phyloP scores from a whole-genome alignment of 2,888 invertebrate genomes.

The Drosophila fulvimacula region DNA sequence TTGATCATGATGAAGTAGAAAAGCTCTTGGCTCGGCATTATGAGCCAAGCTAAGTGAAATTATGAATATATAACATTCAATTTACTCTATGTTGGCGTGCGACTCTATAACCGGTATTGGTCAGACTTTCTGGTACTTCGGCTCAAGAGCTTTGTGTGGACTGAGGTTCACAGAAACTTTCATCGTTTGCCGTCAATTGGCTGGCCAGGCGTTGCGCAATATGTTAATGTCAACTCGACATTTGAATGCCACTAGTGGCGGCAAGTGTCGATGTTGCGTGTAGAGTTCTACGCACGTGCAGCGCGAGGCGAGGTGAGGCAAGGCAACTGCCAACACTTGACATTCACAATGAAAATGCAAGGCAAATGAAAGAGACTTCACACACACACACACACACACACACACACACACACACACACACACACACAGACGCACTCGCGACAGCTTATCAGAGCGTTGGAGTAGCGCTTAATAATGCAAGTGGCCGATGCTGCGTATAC shows the following conservation, averaged over 20 bases:
- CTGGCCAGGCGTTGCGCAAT: slow-evolving; percentile 19
- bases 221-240: slow-evolving; percentile 69
- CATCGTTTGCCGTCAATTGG: slow-evolving; percentile 27
- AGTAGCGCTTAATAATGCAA: slow-evolving; percentile 73
- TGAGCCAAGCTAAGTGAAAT: not conserved
- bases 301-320: slow-evolving; percentile 61
- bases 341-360: slow-evolving; percentile 73
- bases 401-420: slow-evolving; percentile 8
- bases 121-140: not conserved
- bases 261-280: slow-evolving; percentile 50
- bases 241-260: slow-evolving; percentile 74
- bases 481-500: slow-evolving; percentile 79
- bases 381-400: slow-evolving; percentile 18
- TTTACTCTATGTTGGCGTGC: not conserved
- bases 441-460: slow-evolving; percentile 65
- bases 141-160: not conserved
- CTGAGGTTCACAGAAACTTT: slow-evolving; percentile 26
- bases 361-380: slow-evolving; percentile 38
- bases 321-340: slow-evolving; percentile 73
- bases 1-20: not conserved
- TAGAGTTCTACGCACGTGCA: slow-evolving; percentile 37
- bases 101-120: not conserved
- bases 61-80: not conserved
- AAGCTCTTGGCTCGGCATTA: not conserved
- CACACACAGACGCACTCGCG: slow-evolving; percentile 41